phyloP scores from a whole-genome alignment of 2,113 vertebrate species.

The Marcusenius ussheri region DNA sequence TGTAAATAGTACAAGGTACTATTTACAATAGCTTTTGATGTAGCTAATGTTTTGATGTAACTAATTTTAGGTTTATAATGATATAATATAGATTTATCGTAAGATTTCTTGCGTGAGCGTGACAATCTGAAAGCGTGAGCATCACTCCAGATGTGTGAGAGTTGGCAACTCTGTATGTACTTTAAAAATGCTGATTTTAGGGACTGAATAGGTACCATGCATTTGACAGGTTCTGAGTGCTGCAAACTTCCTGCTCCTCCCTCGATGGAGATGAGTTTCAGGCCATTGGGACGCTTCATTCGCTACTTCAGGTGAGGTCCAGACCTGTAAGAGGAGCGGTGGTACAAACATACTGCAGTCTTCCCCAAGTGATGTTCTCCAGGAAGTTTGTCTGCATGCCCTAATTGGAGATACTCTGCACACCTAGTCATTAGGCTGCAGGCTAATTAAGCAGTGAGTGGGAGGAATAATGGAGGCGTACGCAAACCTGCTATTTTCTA shows the following conservation, averaged over 20 bases:
- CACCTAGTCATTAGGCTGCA: conserved; percentile 1
- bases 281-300: background rate
- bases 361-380: background rate
- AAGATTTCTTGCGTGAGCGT: background rate
- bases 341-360: background rate
- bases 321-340: background rate
- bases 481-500: background rate
- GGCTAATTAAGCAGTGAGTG: conserved; percentile 9
- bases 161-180: background rate
- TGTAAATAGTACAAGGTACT: background rate
- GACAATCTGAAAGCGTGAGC: background rate
- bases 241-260: background rate
- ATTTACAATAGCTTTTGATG: too few species aligned
- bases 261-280: background rate
- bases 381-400: background rate
- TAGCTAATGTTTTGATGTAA: background rate
- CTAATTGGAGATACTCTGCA: conserved; percentile 5
- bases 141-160: background rate
- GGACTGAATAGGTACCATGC: background rate
- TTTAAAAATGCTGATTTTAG: background rate
- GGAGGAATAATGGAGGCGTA: background rate
- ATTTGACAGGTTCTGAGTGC: background rate
- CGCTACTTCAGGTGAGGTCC: background rate
- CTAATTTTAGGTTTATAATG: background rate
- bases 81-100: background rate